Base-by-base conservation (phyloP, 2,113 vertebrate species). In the Brachypodius melanocephalos region DNA sequence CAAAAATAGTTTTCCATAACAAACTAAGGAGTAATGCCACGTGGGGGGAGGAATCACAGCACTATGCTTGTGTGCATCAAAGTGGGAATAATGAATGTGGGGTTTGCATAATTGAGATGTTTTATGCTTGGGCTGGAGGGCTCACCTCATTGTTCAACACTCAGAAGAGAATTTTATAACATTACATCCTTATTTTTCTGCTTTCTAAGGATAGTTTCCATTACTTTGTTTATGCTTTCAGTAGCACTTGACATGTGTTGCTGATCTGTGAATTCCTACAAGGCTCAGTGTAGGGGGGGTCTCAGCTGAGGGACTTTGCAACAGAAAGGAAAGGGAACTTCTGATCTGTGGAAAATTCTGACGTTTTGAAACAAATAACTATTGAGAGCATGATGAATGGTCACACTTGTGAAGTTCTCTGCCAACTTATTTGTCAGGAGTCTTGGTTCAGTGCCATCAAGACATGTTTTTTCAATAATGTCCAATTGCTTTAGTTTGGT, bases 391-490 rank as follows among this genome's bases (percentile, higher is more conserved):
- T 67, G 92, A 95, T 86, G 90, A 95, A 87, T 82, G 65, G 91
- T 81, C 84, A 78, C 80, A 78, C 92, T 95, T 59, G 48, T 87
- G 89, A 92, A 81, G 84, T 52, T 87, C 88, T 72, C 95, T 95
- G 95, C 93, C 93, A 95, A 43, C 65, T 8, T 71, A 92, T 93
- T 89, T 92, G 94, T 95, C 95, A 90, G 94, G 57, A 95, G 89
- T 93, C 89, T 96, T 97, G 96, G 94, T 95, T 95, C 95, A 92
- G 66, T 67, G 89, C 95, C 95, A 95, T 57, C 83, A 67, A 85
- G 93, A 92, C 76, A 40, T 78, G 92, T 93, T 95, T 95, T 93
- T 93, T 75, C 96, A 90, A 61, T 95, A 93, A 78, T 4, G 76
- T 91, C 95, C 94, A 93, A 92, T 89, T 3, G 22, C 80, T 93